A percentile compares a stretch with the other conserved stretches of the same genome.
Evolutionary conservation across 2,888 invertebrate genomes (phyloP).

Genomic region (Panopea generosa): DNA sequence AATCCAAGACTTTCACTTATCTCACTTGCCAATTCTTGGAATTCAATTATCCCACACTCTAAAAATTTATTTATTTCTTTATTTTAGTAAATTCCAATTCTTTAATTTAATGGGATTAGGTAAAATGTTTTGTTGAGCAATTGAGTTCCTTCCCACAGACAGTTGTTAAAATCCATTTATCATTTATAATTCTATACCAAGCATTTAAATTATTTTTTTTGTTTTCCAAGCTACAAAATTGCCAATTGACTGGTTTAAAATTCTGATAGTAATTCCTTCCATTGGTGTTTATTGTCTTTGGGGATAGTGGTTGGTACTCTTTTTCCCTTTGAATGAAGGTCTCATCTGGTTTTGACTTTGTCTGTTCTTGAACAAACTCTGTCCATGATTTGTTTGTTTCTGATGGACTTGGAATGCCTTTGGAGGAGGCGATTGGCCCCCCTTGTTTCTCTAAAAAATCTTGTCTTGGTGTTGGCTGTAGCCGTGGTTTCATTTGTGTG

Average conservation of each 20-base stretch:
- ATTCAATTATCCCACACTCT: constrained; percentile 11
- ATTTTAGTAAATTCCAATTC: constrained; percentile 7
- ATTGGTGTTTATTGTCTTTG: not conserved
- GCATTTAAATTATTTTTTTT: not conserved
- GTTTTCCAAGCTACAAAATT: constrained; percentile 24
- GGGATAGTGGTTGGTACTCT: constrained; percentile 1
- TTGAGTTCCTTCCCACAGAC: constrained; percentile 2
- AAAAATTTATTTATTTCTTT: constrained; percentile 26
- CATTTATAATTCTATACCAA: constrained; percentile 20
- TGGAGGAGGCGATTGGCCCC: no score
- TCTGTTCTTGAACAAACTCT: no score
- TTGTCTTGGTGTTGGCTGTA: not conserved
- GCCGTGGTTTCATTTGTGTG: not conserved
- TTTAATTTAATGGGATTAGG: constrained; percentile 17
- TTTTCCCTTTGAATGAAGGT: not conserved
- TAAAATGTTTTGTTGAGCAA: constrained; percentile 16
- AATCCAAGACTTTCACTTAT: no score
- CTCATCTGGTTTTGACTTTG: no score
- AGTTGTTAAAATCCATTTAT: no score
- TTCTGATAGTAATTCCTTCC: no score
- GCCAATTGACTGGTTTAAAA: constrained; percentile 6
- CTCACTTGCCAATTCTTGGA: constrained; percentile 2
- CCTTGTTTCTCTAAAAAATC: constrained; percentile 9
- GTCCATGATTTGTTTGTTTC: no score
- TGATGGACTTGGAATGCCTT: not conserved